Evolutionary conservation across 2,113 vertebrate species (phyloP).

Genomic region (Hippocampus mohnikei): DNA sequence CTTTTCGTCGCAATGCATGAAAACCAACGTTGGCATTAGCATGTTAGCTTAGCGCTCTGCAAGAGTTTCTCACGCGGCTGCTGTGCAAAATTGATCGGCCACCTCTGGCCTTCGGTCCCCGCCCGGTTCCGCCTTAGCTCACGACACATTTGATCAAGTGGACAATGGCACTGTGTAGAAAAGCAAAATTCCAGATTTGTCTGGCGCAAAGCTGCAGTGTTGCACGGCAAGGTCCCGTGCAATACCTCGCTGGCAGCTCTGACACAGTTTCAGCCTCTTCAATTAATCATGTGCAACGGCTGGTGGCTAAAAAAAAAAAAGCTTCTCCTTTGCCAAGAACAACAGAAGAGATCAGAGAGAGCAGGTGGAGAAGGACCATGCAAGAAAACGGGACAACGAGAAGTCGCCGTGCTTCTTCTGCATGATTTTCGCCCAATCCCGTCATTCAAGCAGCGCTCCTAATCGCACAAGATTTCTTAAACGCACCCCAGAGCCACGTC

Average conservation of each 20-base stretch:
- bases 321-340: constrained; percentile 26
- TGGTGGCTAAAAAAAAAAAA: constrained; percentile 29
- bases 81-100: too few species aligned
- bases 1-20: too few species aligned
- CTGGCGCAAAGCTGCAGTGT: background rate
- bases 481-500: constrained; percentile 5
- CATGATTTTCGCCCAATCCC: background rate
- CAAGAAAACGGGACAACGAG: background rate
- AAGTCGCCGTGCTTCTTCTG: constrained; percentile 1
- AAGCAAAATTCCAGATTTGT: constrained; percentile 8
- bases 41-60: too few species aligned
- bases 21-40: too few species aligned
- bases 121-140: too few species aligned
- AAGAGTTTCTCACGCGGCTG: too few species aligned
- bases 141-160: too few species aligned
- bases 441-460: constrained; percentile 2
- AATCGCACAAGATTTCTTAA: constrained; percentile 21
- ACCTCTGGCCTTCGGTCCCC: too few species aligned
- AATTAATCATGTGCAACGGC: constrained; percentile 57
- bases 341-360: background rate
- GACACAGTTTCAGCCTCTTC: constrained; percentile 52
- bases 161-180: background rate
- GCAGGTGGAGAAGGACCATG: background rate
- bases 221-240: constrained; percentile 9
- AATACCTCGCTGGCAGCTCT: constrained; percentile 25